Conservation (phyloP, 2,113 vertebrate species). For the Fregetta grallaria region DNA sequence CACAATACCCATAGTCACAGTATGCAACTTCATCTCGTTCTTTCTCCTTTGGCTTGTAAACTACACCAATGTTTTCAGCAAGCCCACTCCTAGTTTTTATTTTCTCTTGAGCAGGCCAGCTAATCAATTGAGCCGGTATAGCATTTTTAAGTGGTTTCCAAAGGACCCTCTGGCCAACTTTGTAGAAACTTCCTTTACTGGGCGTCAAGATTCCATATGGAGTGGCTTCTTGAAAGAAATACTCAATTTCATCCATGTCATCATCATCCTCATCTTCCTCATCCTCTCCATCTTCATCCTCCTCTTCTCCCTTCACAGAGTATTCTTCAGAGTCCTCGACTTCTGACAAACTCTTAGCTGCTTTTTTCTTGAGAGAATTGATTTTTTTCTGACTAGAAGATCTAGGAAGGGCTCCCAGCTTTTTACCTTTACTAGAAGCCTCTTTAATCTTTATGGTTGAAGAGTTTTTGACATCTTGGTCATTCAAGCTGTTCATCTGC, state of each 20-base stretch:
- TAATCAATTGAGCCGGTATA: slow-evolving; percentile 36
- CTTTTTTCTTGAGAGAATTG: slow-evolving; percentile 6
- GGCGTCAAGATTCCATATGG: slow-evolving; percentile 3
- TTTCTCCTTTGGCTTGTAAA: slow-evolving; percentile 36
- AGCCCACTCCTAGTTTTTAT: not conserved
- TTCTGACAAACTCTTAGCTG: slow-evolving; percentile 49
- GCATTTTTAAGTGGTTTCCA: slow-evolving; percentile 50
- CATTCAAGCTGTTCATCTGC: not conserved
- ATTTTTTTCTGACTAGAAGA: slow-evolving; percentile 35
- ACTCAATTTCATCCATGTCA: slow-evolving; percentile 29
- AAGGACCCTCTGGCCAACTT: slow-evolving; percentile 45
- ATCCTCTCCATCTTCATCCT: slow-evolving; percentile 28
- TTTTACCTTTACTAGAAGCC: not conserved
- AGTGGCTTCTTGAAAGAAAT: slow-evolving; percentile 36
- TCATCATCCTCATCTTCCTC: slow-evolving; percentile 11
- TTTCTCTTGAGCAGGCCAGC: slow-evolving; percentile 61
- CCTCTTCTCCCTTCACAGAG: slow-evolving; percentile 53
- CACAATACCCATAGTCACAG: slow-evolving; percentile 22
- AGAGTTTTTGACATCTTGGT: not conserved
- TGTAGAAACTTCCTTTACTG: slow-evolving; percentile 29
- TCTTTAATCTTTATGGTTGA: slow-evolving; percentile 35
- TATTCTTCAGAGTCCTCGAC: slow-evolving; percentile 67
- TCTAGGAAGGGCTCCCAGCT: not conserved
- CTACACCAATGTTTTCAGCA: not conserved
- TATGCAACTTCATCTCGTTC: slow-evolving; percentile 11